Evolutionary conservation across 1,140 invertebrate genomes (phyloP).

Genomic region (Thaumatotibia leucotreta): DNA sequence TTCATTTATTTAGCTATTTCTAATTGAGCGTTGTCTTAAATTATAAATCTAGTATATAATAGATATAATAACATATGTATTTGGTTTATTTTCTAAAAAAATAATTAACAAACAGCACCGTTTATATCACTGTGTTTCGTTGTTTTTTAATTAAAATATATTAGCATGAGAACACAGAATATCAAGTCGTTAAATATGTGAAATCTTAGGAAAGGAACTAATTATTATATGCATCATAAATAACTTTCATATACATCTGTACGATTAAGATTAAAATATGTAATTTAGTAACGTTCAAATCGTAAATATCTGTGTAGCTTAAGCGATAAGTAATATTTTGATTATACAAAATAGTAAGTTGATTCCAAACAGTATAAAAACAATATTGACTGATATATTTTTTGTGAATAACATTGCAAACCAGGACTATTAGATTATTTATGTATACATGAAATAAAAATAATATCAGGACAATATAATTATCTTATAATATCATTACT

Average conservation of each 20-base stretch:
- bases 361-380: no score
- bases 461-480: slow-evolving; percentile 2
- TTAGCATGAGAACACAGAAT: slow-evolving; percentile 6
- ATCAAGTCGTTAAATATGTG: neutral
- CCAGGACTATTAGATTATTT: neutral
- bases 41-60: slow-evolving; percentile 29
- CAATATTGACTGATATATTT: neutral
- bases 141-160: slow-evolving; percentile 24
- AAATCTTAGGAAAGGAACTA: neutral
- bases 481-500: slow-evolving; percentile 1
- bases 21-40: slow-evolving; percentile 62
- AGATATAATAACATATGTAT: slow-evolving; percentile 45
- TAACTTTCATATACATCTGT: neutral
- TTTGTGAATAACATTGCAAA: neutral
- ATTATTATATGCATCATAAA: neutral
- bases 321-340: no score
- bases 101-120: slow-evolving; percentile 51
- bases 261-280: no score
- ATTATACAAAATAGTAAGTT: no score
- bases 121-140: slow-evolving; percentile 52
- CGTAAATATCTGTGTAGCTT: no score
- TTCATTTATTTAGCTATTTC: slow-evolving; percentile 20
- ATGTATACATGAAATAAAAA: neutral
- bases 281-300: no score
- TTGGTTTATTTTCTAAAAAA: slow-evolving; percentile 59